Evolutionary conservation across 2,797 vertebrate species (phyloP), one percentile per base, ranked within the genome.

Genomic region (Acipenser transmontanus): DNA sequence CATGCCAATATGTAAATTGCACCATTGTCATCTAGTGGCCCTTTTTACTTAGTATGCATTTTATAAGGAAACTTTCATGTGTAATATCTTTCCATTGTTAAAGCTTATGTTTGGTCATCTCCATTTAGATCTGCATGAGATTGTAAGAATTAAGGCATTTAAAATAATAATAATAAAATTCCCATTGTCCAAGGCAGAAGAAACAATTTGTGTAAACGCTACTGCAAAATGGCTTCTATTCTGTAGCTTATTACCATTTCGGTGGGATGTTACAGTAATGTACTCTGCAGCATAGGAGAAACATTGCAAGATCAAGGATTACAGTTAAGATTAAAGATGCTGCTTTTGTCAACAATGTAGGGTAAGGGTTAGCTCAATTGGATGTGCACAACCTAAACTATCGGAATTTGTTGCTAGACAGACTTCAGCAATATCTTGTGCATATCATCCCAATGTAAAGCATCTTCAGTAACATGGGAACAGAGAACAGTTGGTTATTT

Each of bases 361-460:
- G 84, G 85, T 79, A 80, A 84, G 78, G 59, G 61, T 84, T 77
- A 85, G 80, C 82, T 88, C 82, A 34, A 34, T 34, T 34, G 34
- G 34, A 0, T 34, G 34, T 34, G 34, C 34, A 34, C 34, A 4
- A 34, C 3, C 34, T 34, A 81, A 76, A 63, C 84, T 86, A 82
- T 84, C 87, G 82, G 84, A 88, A 84, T 89, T 76, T 89, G 88
- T 87, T 86, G 82, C 86, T 82, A 78, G 84, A 68, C 66, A 66
- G 34, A 34, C 64, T 84, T 87, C 87, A 88, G 89, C 89, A 88
- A 90, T 90, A 91, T 93, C 90, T 90, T 94, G 92, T 95, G 93
- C 94, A 93, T 93, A 94, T 93, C 92, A 93, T 95, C 91, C 92
- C 92, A 94, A 94, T 97, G 94, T 96, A 96, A 96, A 94, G 91